Conservation (phyloP, 1,140 invertebrate species). For the Agrilus planipennis region DNA sequence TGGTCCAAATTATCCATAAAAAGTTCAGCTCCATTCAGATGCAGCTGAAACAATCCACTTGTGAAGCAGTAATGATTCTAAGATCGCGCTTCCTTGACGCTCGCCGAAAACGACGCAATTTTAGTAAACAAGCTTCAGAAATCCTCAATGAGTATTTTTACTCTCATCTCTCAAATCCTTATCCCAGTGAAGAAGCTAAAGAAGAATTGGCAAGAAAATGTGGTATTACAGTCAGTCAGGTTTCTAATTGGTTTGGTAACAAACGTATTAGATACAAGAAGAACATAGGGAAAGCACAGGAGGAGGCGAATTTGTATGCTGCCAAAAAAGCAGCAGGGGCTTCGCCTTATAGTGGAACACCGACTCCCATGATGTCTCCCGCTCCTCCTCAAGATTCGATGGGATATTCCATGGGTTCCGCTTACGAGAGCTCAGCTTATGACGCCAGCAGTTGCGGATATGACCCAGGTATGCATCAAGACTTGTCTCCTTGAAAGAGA, state of each 20-base stretch:
- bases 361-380: slow-evolving; percentile 87
- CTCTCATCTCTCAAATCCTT: slow-evolving; percentile 98
- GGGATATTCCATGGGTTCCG: slow-evolving; percentile 77
- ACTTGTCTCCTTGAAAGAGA: slow-evolving; percentile 45
- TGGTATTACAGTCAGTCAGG: slow-evolving; percentile 95
- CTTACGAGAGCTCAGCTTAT: slow-evolving; percentile 71
- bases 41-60: slow-evolving; percentile 99
- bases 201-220: slow-evolving; percentile 99
- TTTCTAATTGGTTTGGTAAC: slow-evolving; percentile 99
- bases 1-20: slow-evolving; percentile 99
- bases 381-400: slow-evolving; percentile 81
- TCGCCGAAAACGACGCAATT: slow-evolving; percentile 96
- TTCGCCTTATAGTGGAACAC: slow-evolving; percentile 81
- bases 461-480: slow-evolving; percentile 78
- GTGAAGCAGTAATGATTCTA: slow-evolving; percentile 99
- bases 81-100: slow-evolving; percentile 87
- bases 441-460: slow-evolving; percentile 81
- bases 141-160: slow-evolving; percentile 99
- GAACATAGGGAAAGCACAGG: slow-evolving; percentile 99
- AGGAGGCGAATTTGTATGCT: slow-evolving; percentile 98
- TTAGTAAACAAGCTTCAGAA: slow-evolving; percentile 99
- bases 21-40: slow-evolving; percentile 99
- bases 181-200: slow-evolving; percentile 99
- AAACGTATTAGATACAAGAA: slow-evolving; percentile 99
- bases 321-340: slow-evolving; percentile 96